Conservation (phyloP, 53 echinoderm and acorn worm species). For the Patiria pectinifera region DNA sequence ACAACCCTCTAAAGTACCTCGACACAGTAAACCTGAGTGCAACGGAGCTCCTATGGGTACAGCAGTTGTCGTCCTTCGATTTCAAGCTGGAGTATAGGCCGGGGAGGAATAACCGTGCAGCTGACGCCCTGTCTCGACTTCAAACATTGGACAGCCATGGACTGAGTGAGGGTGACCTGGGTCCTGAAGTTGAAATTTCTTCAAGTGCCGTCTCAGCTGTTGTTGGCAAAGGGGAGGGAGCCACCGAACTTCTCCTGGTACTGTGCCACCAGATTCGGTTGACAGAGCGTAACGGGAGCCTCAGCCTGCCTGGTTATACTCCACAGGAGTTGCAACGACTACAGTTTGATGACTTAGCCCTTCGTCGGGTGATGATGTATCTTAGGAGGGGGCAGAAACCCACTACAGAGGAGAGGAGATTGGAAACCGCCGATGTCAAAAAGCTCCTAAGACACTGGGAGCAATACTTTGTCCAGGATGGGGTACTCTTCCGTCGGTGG, state of each 20-base stretch:
- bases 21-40: slow-evolving; percentile 50
- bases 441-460: slow-evolving; percentile 12
- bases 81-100: slow-evolving; percentile 16
- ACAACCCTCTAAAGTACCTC: slow-evolving; percentile 39
- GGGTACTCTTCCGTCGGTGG: slow-evolving; percentile 21
- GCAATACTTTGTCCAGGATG: neutral
- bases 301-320: slow-evolving; percentile 37
- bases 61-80: slow-evolving; percentile 34
- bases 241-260: neutral
- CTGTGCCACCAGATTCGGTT: slow-evolving; percentile 21
- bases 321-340: neutral
- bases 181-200: neutral
- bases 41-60: slow-evolving; percentile 48
- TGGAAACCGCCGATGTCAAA: neutral
- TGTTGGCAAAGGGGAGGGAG: neutral
- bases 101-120: slow-evolving; percentile 10
- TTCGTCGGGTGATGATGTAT: slow-evolving; percentile 6
- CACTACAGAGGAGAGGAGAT: neutral
- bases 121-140: slow-evolving; percentile 21
- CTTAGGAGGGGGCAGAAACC: slow-evolving; percentile 28
- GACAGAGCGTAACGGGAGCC: neutral
- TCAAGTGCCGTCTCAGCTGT: slow-evolving; percentile 3
- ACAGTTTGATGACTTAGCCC: neutral
- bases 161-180: neutral
- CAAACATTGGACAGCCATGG: neutral